These are phyloP conservation scores for Hanleya hanleyi DNA, from an alignment of 2,888 invertebrate species.

Conservation along the genomic window DNA sequence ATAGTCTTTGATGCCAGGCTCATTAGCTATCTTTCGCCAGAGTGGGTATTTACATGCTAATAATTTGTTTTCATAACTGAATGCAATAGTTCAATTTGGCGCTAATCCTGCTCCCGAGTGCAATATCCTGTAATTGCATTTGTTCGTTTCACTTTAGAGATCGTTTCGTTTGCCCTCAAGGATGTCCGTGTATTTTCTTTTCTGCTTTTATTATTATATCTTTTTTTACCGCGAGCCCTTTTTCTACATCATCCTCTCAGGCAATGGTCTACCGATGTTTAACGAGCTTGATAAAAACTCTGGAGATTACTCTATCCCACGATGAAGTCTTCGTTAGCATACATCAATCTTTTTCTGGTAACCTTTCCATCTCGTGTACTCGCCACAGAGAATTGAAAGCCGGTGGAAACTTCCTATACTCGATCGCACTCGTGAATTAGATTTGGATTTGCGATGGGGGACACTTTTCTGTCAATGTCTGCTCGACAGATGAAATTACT, in stretches of 20 bases:
- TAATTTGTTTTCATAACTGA: conserved; percentile 6
- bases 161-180: neutral
- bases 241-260: neutral
- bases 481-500: neutral
- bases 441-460: too few relatives aligned
- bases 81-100: neutral
- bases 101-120: neutral
- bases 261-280: neutral
- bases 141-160: conserved; percentile 1
- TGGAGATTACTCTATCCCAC: neutral
- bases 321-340: neutral
- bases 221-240: neutral
- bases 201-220: neutral
- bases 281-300: neutral
- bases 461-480: neutral
- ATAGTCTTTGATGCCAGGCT: neutral
- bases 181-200: neutral
- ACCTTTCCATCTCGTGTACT: too few relatives aligned
- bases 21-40: neutral
- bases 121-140: conserved; percentile 3
- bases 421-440: too few relatives aligned
- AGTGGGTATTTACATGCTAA: neutral
- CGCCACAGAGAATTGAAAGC: too few relatives aligned
- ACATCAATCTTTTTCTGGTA: neutral
- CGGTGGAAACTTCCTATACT: too few relatives aligned